A percentile compares a stretch with the other conserved stretches of the same genome.
Conservation (phyloP, 2,797 vertebrate genomes). For the Poecilia picta region DNA sequence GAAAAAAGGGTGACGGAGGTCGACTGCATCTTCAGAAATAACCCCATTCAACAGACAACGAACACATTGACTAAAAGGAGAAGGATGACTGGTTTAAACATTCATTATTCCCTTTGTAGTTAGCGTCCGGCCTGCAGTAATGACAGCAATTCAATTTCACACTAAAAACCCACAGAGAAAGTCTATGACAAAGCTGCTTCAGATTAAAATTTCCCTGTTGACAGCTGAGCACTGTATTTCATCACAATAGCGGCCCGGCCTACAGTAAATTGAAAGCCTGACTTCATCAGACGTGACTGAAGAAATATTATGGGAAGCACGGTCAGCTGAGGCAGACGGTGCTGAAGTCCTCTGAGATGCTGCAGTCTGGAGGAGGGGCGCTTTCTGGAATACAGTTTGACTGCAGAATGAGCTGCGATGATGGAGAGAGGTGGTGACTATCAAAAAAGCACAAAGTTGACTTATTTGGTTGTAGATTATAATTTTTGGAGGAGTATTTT, state of each 20-base stretch:
- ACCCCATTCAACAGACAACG: background rate
- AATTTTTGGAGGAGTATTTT: background rate
- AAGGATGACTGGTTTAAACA: conserved; percentile 11
- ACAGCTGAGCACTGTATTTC: conserved; percentile 39
- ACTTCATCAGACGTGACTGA: conserved; percentile 21
- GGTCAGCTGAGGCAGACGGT: conserved; percentile 16
- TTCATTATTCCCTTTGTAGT: conserved; percentile 14
- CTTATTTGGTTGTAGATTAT: background rate
- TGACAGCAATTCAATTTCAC: conserved; percentile 13
- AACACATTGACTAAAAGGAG: background rate
- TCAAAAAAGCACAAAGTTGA: background rate
- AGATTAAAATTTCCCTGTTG: conserved; percentile 34
- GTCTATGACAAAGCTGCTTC: conserved; percentile 18
- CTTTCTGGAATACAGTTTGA: conserved; percentile 42
- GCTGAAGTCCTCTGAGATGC: conserved; percentile 40
- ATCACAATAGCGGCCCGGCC: conserved; percentile 19
- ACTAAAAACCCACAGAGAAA: conserved; percentile 18
- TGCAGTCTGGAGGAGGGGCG: conserved; percentile 24
- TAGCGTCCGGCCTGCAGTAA: background rate
- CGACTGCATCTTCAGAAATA: conserved; percentile 1
- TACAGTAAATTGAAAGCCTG: conserved; percentile 23
- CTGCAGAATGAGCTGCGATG: conserved; percentile 21
- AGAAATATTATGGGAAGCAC: conserved; percentile 16
- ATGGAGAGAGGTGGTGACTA: background rate
- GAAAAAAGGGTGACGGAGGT: background rate